Evolutionary conservation across 2,888 invertebrate species (phyloP), one percentile per base, ranked within the genome.

Genomic region (Physocephala rufipes): DNA sequence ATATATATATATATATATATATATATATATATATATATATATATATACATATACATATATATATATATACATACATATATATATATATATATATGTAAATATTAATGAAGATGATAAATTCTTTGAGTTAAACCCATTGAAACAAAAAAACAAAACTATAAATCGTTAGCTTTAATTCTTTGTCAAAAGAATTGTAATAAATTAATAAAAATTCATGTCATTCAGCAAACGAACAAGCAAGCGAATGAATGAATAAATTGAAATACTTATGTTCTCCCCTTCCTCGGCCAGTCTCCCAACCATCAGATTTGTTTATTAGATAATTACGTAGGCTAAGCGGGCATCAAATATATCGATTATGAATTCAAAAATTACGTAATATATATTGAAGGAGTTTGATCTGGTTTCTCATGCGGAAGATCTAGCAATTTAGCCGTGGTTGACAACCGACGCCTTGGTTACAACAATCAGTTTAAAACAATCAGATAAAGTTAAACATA

Each of bases 201-300:
- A 82, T 82, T 84, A 83, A 83, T 84, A 82, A 82, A 83, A 83
- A 84, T 79, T 83, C 83, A 80, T 82, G 81, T 82, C 82, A 81
- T 74, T 82, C 82, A 81, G 74, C 78, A 73, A 68, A 16, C 70
- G 64, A n/a, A n/a, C n/a, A n/a, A n/a, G n/a, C n/a, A n/a, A n/a
- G n/a, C n/a, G n/a, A n/a, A n/a, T n/a, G n/a, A n/a, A n/a, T n/a
- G n/a, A 64, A 64, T 58, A 58, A 70, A 28, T 58, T 28, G 53
- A 64, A 55, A 63, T 36, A 55, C 55, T 61, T 69, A 62, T 36
- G 62, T 43, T 68, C n/a, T 15, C 28, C 47, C 59, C 28, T 9
- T 15, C 47, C 12, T 67, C 43, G 49, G 26, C 43, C 43, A 12
- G 16, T 9, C n/a, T 28, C 19, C 49, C n/a, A n/a, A n/a, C n/a